Evolutionary conservation across 2,113 vertebrate species (phyloP).

Genomic region (Phodopus roborovskii): DNA sequence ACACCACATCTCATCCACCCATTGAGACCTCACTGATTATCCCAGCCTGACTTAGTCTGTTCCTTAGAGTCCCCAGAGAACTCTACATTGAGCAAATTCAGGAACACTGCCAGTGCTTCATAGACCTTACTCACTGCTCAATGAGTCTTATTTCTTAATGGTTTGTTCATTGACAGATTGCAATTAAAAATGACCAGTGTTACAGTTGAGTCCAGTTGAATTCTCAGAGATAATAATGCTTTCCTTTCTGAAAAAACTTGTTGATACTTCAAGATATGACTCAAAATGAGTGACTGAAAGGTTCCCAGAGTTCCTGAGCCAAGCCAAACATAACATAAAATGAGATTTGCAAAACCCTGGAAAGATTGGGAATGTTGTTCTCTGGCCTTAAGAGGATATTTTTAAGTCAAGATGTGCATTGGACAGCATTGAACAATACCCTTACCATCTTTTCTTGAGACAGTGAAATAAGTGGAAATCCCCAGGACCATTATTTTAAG

Average conservation of each 20-base stretch:
- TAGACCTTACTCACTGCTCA: constrained; percentile 26
- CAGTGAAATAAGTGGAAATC: constrained; percentile 38
- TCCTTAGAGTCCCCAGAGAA: background rate
- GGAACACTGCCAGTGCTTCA: background rate
- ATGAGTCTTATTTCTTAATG: constrained; percentile 22
- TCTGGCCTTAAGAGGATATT: background rate
- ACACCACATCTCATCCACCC: background rate
- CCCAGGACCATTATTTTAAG: background rate
- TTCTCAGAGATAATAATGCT: constrained; percentile 18
- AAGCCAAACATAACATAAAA: background rate
- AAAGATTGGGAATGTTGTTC: background rate
- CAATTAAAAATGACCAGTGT: background rate
- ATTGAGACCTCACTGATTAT: background rate
- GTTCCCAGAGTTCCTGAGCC: background rate
- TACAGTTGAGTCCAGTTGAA: background rate
- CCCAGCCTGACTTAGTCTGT: background rate
- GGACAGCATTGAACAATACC: background rate
- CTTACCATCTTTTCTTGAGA: background rate
- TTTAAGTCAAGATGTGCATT: constrained; percentile 6
- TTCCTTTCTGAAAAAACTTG: background rate
- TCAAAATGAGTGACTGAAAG: background rate
- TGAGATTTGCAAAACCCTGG: background rate
- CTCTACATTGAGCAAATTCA: background rate
- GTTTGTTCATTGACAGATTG: constrained; percentile 48
- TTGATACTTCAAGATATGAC: background rate